Base-by-base conservation (phyloP, 2,797 vertebrate species). In the Leuciscus waleckii region DNA sequence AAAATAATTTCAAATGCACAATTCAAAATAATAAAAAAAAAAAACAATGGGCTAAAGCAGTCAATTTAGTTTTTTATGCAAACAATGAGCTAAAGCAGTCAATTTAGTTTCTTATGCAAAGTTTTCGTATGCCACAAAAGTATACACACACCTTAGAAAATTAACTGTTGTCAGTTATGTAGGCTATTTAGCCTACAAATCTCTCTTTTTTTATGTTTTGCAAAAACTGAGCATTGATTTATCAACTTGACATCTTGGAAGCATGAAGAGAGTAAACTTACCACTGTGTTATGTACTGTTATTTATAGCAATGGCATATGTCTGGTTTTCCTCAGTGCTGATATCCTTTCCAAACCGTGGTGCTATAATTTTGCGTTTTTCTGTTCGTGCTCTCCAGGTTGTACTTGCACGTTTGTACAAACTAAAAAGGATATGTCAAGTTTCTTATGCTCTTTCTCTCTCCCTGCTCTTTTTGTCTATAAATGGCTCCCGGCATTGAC, bases 401-500 rank as follows among this genome's bases (percentile, higher is more conserved):
- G 83, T 37, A 61, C 35, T 37, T 77, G 37, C 16, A 54, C 68
- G 61, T 65, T 63, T 68, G 54, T 32, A 77, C 9, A 46, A 70
- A 71, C 76, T 71, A 35, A 37, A 79, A 68, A 61, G 39, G 43
- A 74, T 71, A 56, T 68, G 46, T 41, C 35, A 78, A 21, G 41
- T 56, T 61, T 35, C 78, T 32, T 39, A 11, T 32, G 46, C 70
- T 46, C 43, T 29, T 81, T 63, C 80, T 67, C 58, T 68, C 82
- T 71, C 63, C 26, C 29, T 56, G 37, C 43, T 83, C 56, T 54
- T 54, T 65, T 68, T 17, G 69, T 76, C 87, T 90, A 89, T 89
- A 90, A 88, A 89, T 88, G 87, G 90, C 81, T 39, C 81, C 41
- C 74, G 58, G 21, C 29, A 70, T 32, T 75, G 68, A 79, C 35